Evolutionary conservation across 2,888 invertebrate genomes (phyloP).

Genomic region (Melinaea menophilus): DNA sequence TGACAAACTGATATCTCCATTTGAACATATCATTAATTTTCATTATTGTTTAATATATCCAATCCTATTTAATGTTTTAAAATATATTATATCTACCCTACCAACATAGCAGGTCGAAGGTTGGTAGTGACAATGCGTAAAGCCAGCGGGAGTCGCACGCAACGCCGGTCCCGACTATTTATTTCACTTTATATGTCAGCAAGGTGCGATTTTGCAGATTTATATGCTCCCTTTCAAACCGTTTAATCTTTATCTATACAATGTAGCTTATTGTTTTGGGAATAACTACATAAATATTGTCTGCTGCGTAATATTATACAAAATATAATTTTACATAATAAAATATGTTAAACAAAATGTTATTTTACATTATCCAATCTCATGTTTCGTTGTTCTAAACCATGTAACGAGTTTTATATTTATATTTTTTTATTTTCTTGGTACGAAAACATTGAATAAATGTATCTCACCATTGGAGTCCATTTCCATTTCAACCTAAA

Average conservation of each 20-base stretch:
- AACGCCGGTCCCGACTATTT: too few species aligned
- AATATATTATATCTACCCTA: constrained; percentile 17
- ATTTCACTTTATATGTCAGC: too few species aligned
- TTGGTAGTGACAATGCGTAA: not conserved
- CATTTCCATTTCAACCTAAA: constrained; percentile 25
- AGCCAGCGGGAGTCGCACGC: too few species aligned
- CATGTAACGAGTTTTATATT: constrained; percentile 20
- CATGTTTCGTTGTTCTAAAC: not conserved
- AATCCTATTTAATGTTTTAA: too few species aligned
- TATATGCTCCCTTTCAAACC: too few species aligned
- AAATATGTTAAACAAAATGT: too few species aligned
- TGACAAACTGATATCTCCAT: too few species aligned
- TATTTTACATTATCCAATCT: too few species aligned
- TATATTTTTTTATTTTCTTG: constrained; percentile 18
- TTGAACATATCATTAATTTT: not conserved
- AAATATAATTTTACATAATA: constrained; percentile 23
- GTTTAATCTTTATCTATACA: too few species aligned
- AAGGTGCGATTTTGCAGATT: too few species aligned
- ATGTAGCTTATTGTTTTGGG: too few species aligned
- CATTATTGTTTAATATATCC: too few species aligned
- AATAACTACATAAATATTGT: constrained; percentile 5
- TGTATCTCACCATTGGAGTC: constrained; percentile 25
- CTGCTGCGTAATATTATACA: not conserved
- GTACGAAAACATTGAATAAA: constrained; percentile 23
- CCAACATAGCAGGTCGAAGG: constrained; percentile 29